Percentiles rank a stretch among this genome's conserved stretches.
phyloP scores from a whole-genome alignment of 2,797 vertebrate species.

The Leucoraja ocellata region DNA sequence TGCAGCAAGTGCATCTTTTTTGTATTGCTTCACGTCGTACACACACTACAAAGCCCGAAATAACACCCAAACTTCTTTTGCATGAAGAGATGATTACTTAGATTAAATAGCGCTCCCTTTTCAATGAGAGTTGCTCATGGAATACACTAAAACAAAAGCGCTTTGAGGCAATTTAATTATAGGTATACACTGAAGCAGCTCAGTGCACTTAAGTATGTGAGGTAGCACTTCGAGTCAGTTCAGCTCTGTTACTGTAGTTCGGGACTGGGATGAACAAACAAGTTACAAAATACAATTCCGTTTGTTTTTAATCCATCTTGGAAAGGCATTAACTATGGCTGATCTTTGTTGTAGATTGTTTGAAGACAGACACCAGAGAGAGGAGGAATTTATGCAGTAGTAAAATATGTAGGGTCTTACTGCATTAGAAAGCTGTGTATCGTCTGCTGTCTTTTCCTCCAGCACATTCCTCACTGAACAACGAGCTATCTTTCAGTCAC shows the following conservation, averaged over 20 bases:
- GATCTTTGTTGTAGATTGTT: background rate
- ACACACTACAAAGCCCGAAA: background rate
- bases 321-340: background rate
- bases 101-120: background rate
- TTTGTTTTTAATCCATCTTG: background rate
- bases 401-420: too few species aligned
- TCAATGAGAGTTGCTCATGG: background rate
- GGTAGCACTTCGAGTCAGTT: background rate
- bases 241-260: background rate
- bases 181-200: background rate
- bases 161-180: conserved; percentile 28
- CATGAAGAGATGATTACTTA: background rate
- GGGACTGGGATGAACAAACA: background rate
- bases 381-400: background rate
- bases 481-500: background rate
- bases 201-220: background rate
- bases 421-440: background rate
- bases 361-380: background rate
- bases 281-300: background rate
- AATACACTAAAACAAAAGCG: background rate
- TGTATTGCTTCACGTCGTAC: background rate
- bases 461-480: background rate
- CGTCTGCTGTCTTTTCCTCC: background rate
- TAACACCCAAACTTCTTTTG: background rate
- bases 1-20: background rate